A percentile compares a stretch with the other conserved stretches of the same genome.
Evolutionary conservation across 2,888 invertebrate genomes (phyloP).

Genomic region (Laothoe populi): DNA sequence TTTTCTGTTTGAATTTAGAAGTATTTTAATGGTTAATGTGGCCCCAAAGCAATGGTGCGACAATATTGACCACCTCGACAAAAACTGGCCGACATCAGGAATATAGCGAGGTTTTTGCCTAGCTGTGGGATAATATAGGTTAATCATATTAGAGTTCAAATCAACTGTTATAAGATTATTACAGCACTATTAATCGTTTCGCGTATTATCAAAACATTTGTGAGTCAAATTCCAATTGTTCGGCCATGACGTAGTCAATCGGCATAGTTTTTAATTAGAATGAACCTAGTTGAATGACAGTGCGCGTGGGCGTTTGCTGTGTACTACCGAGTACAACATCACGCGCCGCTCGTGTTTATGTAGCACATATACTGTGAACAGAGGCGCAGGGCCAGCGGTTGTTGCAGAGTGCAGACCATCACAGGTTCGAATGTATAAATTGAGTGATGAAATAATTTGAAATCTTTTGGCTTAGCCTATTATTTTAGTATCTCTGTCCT

Average conservation of each 20-base stretch:
- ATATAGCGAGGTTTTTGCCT: too few species aligned
- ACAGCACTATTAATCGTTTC: neutral
- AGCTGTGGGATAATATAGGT: too few species aligned
- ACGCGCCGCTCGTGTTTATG: constrained; percentile 1
- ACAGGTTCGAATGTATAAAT: neutral
- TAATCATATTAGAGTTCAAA: too few species aligned
- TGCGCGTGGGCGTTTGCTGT: constrained; percentile 9
- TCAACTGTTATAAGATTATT: too few species aligned
- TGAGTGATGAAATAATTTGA: too few species aligned
- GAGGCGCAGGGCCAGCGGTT: neutral
- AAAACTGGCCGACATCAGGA: too few species aligned
- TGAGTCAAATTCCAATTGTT: neutral
- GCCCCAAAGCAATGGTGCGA: too few species aligned
- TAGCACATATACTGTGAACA: neutral
- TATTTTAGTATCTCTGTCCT: too few species aligned
- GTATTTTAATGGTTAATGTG: too few species aligned
- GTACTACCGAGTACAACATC: neutral
- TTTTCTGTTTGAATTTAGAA: too few species aligned
- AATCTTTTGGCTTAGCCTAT: too few species aligned
- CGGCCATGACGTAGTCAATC: neutral
- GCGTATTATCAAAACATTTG: neutral
- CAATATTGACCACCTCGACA: too few species aligned
- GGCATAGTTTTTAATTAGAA: constrained; percentile 17
- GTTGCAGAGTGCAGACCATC: neutral
- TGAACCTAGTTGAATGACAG: constrained; percentile 10